Evolutionary conservation across 2,888 invertebrate genomes (phyloP).

Genomic region (Dynastes grantii): DNA sequence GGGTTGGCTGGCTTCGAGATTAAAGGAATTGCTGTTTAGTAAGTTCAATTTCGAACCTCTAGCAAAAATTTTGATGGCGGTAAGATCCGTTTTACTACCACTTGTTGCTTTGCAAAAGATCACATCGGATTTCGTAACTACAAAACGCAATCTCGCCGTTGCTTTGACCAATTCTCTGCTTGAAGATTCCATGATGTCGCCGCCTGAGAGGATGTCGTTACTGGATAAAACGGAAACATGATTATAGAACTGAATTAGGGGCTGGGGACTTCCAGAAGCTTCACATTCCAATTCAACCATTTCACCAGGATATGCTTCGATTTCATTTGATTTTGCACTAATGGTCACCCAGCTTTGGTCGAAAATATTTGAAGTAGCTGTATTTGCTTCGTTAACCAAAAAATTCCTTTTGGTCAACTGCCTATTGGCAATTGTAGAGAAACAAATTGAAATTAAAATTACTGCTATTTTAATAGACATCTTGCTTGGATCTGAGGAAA

Average conservation of each 20-base stretch:
- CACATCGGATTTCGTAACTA: slow-evolving; percentile 77
- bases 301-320: slow-evolving; percentile 69
- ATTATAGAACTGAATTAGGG: slow-evolving; percentile 83
- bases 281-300: slow-evolving; percentile 84
- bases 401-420: too few species aligned
- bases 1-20: not conserved
- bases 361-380: too few species aligned
- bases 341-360: slow-evolving; percentile 77
- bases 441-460: too few species aligned
- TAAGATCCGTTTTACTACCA: slow-evolving; percentile 74
- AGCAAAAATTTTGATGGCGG: slow-evolving; percentile 76
- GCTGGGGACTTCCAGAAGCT: slow-evolving; percentile 84
- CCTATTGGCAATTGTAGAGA: too few species aligned
- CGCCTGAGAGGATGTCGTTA: not conserved
- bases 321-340: slow-evolving; percentile 71
- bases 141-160: slow-evolving; percentile 80
- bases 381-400: too few species aligned
- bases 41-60: slow-evolving; percentile 60
- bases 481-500: too few species aligned
- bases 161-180: slow-evolving; percentile 73
- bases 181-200: not conserved
- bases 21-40: not conserved
- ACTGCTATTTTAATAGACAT: too few species aligned
- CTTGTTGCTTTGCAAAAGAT: slow-evolving; percentile 85
- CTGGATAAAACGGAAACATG: not conserved